Base-by-base conservation (phyloP, 1,140 invertebrate genomes). In the Metopolophium dirhodum region DNA sequence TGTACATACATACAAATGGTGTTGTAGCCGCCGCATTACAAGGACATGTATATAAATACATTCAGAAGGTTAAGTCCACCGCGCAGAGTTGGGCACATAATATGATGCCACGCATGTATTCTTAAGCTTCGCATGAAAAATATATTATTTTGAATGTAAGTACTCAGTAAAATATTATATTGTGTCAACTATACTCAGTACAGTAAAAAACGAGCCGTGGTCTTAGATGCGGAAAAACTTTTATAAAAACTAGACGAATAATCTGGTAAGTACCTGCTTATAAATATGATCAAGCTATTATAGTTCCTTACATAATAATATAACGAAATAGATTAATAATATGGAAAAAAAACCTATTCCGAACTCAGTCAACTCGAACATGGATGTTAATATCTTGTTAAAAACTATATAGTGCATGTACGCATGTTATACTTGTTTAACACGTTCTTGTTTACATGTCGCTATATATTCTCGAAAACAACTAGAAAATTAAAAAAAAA, bases 11-110 rank as follows among this genome's bases (percentile, higher is more conserved):
- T 41, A 83, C 82, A 83, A 7, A 82, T 37, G 7, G 77, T 37
- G 77, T 41, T 26, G 9, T 45, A 85, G 14, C 30, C 3, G 83
- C 18, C 47, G 45, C 30, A n/a, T 51, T 47, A n/a, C 86, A 49
- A 49, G 45, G 86, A 87, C 86, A 18, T n/a, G 86, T 87, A 7
- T 87, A 87, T 49, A 87, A 87, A 87, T 87, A 87, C 45, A 49
- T 87, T 87, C 14, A 47, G 86, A 87, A 87, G 47, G 86, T 87
- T 87, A 49, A 49, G 86, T 87, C 45, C 41, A 45, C 23, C 8
- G 45, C 18, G 45, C 30, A 85, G 37, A 83, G 37, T 45, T 6
- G 22, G 41, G 23, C 37, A 41, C 37, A 85, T 54, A 54, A 51
- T 51, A 51, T 20, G 18, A 37, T 83, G 35, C 35, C 57, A 4